Base-by-base conservation (phyloP, 1,140 invertebrate genomes). In the Cotesia chilonis region DNA sequence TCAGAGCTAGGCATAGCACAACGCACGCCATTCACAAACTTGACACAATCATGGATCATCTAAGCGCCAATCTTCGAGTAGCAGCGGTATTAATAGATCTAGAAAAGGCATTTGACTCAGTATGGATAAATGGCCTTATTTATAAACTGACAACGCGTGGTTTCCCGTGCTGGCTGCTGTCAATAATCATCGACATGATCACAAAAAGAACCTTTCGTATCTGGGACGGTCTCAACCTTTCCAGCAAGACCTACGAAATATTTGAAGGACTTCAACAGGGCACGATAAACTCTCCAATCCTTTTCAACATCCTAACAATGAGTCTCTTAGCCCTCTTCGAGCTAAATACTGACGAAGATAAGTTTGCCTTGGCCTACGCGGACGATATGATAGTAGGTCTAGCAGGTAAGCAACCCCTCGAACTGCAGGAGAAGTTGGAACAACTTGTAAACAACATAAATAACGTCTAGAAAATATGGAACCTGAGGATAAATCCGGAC, bases 221-320 rank as follows among this genome's bases (percentile, higher is more conserved):
- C 0, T 38, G 28, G 14, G 35, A 74, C 3, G 70, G 69, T 0
- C 12, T 12, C 1, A 9, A 52, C 0, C 3, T 17, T 4, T 75
- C 71, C 20, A 28, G 7, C 71, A 36, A 28, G 7, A 7, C 7
- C 2, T 78, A 74, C 36, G n/a, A 6, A 9, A 74, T 76, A 4
- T 7, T 14, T 9, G 75, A 78, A 54, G 75, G 75, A 20, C 41
- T 78, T 7, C 74, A 75, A 36, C 73, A 79, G 69, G 74, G 76
- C 0, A 73, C 71, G 3, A 73, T 77, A 6, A 76, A 64, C 37
- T 76, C 77, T 5, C 73, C 77, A 10, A 52, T 66, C 0, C 37
- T 76, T 0, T 76, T 76, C 52, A 75, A 73, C 54, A 77, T 79
- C 5, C 76, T 51, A 17, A 17, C 17, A 17, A 17, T 17, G 17